Percentiles rank a stretch among this genome's conserved stretches.
These are phyloP conservation scores for Paedocypris sp. DNA, from an alignment of 2,113 vertebrate genomes.

Conservation along the genomic window DNA sequence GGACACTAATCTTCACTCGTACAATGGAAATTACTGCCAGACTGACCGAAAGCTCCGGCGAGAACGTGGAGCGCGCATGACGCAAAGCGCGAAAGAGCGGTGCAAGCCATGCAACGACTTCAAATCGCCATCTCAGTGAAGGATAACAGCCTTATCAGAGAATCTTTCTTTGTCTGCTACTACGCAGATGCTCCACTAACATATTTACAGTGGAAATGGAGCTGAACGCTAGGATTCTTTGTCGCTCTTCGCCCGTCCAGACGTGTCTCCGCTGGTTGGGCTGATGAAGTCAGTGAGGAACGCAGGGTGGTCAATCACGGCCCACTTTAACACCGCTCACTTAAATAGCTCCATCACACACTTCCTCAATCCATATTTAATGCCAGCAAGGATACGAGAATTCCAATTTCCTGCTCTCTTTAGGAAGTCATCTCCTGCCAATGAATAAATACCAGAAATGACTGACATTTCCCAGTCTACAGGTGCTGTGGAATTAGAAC, in stretches of 20 bases:
- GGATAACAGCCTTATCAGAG: neutral
- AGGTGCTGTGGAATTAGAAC: conserved; percentile 15
- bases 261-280: conserved; percentile 16
- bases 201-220: too few relatives aligned
- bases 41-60: conserved; percentile 3
- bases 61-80: conserved; percentile 8
- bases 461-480: conserved; percentile 30
- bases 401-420: conserved; percentile 41
- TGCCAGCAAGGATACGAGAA: conserved; percentile 32
- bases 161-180: too few relatives aligned
- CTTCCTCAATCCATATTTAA: conserved; percentile 42
- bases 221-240: too few relatives aligned
- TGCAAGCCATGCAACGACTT: conserved; percentile 10
- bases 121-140: neutral
- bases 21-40: conserved; percentile 1
- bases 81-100: conserved; percentile 8
- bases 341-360: conserved; percentile 33
- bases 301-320: conserved; percentile 37
- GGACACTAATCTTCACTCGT: neutral
- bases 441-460: conserved; percentile 41
- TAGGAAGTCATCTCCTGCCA: conserved; percentile 33
- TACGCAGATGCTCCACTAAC: too few relatives aligned
- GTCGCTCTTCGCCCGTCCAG: too few relatives aligned
- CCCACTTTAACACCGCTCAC: conserved; percentile 35
- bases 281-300: conserved; percentile 32